These are phyloP conservation scores for Thalassarche chlororhynchos DNA, from an alignment of 2,113 vertebrate genomes.

Conservation along the genomic window DNA sequence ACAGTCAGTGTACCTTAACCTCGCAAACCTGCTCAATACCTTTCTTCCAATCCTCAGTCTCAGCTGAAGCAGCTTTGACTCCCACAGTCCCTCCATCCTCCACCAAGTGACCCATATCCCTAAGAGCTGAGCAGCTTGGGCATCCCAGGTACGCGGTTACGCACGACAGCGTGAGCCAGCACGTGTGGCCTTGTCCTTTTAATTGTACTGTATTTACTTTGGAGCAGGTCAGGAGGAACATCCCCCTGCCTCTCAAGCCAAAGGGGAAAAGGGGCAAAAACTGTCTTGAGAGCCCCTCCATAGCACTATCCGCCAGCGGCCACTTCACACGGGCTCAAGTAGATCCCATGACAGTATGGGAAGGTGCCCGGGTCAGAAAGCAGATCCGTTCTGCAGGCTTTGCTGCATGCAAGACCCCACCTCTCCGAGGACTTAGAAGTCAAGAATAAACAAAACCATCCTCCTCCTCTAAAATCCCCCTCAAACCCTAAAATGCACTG, in stretches of 20 bases:
- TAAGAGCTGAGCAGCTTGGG: neutral
- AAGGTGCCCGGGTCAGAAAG: neutral
- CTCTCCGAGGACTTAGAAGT: neutral
- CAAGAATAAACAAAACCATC: neutral
- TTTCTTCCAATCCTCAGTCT: neutral
- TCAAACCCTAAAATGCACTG: neutral
- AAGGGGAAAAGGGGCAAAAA: neutral
- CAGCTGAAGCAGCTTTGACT: neutral
- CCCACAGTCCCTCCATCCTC: neutral
- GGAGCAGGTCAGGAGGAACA: neutral
- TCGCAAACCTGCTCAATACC: neutral
- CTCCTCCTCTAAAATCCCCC: neutral
- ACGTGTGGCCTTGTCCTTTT: accelerated
- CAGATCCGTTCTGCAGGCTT: neutral
- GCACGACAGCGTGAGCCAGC: accelerated
- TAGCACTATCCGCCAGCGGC: neutral
- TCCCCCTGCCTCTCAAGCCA: neutral
- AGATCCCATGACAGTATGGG: neutral
- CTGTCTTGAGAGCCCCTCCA: neutral
- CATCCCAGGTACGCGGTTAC: accelerated
- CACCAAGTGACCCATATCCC: neutral
- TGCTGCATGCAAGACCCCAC: neutral
- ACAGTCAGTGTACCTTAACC: neutral
- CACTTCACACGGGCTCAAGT: neutral
- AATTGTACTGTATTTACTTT: neutral